Evolutionary conservation across 2,113 vertebrate species (phyloP).

Genomic region (Pedionomus torquatus): DNA sequence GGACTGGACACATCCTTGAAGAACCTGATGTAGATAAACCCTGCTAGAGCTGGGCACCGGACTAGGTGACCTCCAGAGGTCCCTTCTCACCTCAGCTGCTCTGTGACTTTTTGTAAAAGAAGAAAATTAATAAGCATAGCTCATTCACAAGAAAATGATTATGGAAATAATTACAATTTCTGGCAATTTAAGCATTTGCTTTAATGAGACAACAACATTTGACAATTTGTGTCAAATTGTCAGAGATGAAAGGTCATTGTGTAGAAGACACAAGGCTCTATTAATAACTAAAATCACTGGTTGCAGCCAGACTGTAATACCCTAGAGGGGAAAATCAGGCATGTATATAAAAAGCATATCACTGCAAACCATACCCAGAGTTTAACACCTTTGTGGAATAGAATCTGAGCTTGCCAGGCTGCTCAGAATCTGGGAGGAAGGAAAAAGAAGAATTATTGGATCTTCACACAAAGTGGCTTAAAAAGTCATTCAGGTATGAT

Average conservation of each 20-base stretch:
- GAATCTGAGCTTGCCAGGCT: background rate
- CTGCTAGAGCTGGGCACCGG: background rate
- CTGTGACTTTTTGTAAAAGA: background rate
- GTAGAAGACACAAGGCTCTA: background rate
- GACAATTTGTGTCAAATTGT: background rate
- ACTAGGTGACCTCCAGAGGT: background rate
- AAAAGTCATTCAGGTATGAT: background rate
- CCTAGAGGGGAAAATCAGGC: background rate
- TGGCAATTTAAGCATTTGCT: background rate
- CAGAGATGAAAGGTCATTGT: background rate
- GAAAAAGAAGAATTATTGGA: background rate
- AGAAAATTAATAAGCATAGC: background rate
- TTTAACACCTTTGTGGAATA: background rate
- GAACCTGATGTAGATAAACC: background rate
- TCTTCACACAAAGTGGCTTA: background rate
- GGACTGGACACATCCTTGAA: background rate
- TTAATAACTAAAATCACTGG: background rate
- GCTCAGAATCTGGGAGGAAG: background rate
- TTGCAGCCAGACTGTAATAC: background rate
- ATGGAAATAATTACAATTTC: background rate
- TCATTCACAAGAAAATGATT: background rate
- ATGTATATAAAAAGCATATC: background rate
- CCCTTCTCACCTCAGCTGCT: background rate
- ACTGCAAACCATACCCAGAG: background rate
- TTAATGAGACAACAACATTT: background rate